A percentile compares a stretch with the other conserved stretches of the same genome.
These are phyloP conservation scores for Serrognathus titanus DNA, from an alignment of 2,888 invertebrate genomes.

Conservation along the genomic window DNA sequence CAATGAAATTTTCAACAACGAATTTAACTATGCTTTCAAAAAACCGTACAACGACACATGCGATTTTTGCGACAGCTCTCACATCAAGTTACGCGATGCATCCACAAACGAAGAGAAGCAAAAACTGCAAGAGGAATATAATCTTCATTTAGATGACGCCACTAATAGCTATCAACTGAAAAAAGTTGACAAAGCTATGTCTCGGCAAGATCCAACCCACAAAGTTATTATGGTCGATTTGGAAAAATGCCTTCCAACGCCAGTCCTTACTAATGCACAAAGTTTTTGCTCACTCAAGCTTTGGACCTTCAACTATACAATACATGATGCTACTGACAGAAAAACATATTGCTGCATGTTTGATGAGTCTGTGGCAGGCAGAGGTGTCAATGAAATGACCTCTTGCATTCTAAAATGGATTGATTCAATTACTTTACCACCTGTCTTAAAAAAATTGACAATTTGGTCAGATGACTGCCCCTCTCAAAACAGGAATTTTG, in stretches of 20 bases:
- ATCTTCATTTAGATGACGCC: constrained; percentile 14
- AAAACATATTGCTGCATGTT: too few species aligned
- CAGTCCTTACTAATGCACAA: constrained; percentile 19
- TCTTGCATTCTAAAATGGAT: too few species aligned
- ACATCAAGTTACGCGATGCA: background rate
- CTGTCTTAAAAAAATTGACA: too few species aligned
- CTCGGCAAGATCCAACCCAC: background rate
- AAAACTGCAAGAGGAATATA: constrained; percentile 9
- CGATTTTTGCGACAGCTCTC: constrained; percentile 3
- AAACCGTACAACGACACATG: constrained; percentile 15
- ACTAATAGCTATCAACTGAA: constrained; percentile 18
- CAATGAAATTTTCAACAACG: constrained; percentile 20
- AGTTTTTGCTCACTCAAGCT: constrained; percentile 26
- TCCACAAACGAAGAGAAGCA: background rate
- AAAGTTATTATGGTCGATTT: constrained; percentile 17
- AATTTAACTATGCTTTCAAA: constrained; percentile 19
- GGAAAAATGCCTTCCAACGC: constrained; percentile 24
- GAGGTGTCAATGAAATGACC: too few species aligned
- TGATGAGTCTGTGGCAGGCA: too few species aligned
- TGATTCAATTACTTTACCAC: too few species aligned
- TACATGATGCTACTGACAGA: constrained; percentile 21
- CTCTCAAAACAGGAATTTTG: too few species aligned
- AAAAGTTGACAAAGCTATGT: constrained; percentile 16
- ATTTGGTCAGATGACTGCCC: too few species aligned
- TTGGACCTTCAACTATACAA: constrained; percentile 24